These are phyloP conservation scores for Agriopis aurantiaria DNA, from an alignment of 2,888 invertebrate species.

Conservation along the genomic window DNA sequence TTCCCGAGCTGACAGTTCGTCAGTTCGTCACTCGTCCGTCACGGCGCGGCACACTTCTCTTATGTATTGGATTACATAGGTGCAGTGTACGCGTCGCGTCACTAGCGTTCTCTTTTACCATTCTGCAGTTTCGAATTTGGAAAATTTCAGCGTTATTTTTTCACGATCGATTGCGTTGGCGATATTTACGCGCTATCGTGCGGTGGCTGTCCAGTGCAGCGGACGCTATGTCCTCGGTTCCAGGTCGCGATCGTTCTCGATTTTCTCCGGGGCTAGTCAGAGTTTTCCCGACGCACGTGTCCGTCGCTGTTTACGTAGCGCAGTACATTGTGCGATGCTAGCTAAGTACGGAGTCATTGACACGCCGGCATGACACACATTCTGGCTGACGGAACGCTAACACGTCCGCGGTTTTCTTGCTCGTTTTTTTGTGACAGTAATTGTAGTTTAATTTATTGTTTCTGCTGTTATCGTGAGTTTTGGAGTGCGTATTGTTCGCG, in stretches of 20 bases:
- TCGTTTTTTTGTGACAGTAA: conserved; percentile 54
- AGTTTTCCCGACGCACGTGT: conserved; percentile 76
- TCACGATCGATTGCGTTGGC: conserved; percentile 58
- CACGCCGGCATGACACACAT: conserved; percentile 84
- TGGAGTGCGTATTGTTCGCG: conserved; percentile 51
- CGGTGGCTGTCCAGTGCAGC: conserved; percentile 53
- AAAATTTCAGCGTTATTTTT: conserved; percentile 50
- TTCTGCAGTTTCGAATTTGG: conserved; percentile 66
- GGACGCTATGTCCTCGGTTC: conserved; percentile 56
- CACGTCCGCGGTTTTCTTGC: conserved; percentile 71
- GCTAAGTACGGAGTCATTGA: conserved; percentile 78
- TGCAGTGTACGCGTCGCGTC: conserved; percentile 73
- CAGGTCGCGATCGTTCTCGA: conserved; percentile 52
- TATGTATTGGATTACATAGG: conserved; percentile 78
- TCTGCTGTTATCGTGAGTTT: conserved; percentile 58
- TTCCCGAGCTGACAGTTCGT: conserved; percentile 80
- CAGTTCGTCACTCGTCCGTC: conserved; percentile 82
- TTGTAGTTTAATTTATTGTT: conserved; percentile 63
- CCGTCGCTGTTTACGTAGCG: conserved; percentile 75
- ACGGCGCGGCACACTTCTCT: conserved; percentile 75
- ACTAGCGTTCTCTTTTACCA: conserved; percentile 67
- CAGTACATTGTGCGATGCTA: conserved; percentile 54
- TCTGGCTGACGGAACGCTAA: conserved; percentile 75
- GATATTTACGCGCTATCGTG: conserved; percentile 61
- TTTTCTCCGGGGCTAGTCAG: conserved; percentile 55